A percentile compares a stretch with the other conserved stretches of the same genome.
phyloP scores from a whole-genome alignment of 92 coral and sea anemone species.

The Virgularia gustaviana region DNA sequence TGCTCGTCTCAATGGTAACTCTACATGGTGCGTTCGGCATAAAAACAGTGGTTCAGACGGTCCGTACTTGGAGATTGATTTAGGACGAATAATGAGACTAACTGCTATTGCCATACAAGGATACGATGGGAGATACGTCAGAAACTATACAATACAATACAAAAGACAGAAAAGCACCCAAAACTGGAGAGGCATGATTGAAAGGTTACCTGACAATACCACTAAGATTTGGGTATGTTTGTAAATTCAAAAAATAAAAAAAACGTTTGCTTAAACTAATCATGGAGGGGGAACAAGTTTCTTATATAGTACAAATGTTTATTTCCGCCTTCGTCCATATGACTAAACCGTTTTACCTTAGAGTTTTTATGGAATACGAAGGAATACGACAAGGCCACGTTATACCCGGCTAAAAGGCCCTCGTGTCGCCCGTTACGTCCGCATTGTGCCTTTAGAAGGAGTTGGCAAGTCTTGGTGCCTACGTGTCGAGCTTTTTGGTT shows the following conservation, averaged over 20 bases:
- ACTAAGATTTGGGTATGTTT: constrained; percentile 15
- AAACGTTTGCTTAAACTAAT: too few species aligned
- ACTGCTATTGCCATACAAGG: constrained; percentile 18
- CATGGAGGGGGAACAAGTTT: too few species aligned
- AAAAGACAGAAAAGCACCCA: constrained; percentile 7
- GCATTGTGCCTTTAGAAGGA: constrained; percentile 62
- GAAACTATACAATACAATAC: constrained; percentile 24
- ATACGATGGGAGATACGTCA: constrained; percentile 6
- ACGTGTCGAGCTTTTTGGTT: constrained; percentile 80
- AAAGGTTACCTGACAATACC: constrained; percentile 26
- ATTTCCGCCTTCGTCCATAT: too few species aligned
- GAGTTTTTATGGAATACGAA: constrained; percentile 7
- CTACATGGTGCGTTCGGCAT: constrained; percentile 73
- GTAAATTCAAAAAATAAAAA: not conserved
- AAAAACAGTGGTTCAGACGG: constrained; percentile 50
- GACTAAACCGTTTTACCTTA: not conserved
- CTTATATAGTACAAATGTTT: too few species aligned
- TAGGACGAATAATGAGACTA: constrained; percentile 13
- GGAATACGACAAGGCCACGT: too few species aligned
- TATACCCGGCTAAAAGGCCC: constrained; percentile 31
- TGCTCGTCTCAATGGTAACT: constrained; percentile 65
- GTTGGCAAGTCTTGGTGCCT: constrained; percentile 69
- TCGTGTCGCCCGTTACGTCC: constrained; percentile 78
- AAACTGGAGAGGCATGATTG: constrained; percentile 5
- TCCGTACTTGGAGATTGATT: constrained; percentile 28